A percentile compares a stretch with the other conserved stretches of the same genome.
These are phyloP conservation scores for Glossosoma conforme DNA, from an alignment of 1,140 invertebrate species.

Conservation along the genomic window DNA sequence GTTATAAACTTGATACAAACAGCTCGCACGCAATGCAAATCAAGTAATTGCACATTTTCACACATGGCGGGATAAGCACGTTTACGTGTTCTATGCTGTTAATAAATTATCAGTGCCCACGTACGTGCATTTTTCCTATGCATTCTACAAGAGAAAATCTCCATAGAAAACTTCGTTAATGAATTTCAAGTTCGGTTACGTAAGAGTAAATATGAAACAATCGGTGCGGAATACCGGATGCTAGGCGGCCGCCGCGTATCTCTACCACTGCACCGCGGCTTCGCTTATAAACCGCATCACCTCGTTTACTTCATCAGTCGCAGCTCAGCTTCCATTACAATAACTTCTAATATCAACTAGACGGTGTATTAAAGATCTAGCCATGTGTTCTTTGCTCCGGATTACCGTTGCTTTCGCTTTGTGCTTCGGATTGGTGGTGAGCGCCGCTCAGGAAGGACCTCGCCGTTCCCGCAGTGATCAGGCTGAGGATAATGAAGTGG, in stretches of 20 bases:
- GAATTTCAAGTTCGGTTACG: slow-evolving; percentile 51
- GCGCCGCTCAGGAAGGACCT: slow-evolving; percentile 37
- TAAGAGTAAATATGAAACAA: slow-evolving; percentile 50
- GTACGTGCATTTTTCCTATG: slow-evolving; percentile 41
- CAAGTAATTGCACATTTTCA: slow-evolving; percentile 37
- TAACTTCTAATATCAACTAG: slow-evolving; percentile 39
- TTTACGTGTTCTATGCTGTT: slow-evolving; percentile 23
- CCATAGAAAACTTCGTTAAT: slow-evolving; percentile 49
- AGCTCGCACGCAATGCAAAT: slow-evolving; percentile 36
- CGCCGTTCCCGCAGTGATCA: slow-evolving; percentile 44
- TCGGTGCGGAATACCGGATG: slow-evolving; percentile 53
- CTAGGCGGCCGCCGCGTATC: slow-evolving; percentile 41
- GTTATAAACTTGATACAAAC: too few species aligned
- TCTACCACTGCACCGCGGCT: slow-evolving; percentile 35
- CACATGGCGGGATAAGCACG: slow-evolving; percentile 30
- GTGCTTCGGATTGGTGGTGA: slow-evolving; percentile 37
- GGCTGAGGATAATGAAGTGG: slow-evolving; percentile 44
- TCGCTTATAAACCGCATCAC: slow-evolving; percentile 47
- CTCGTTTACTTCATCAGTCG: slow-evolving; percentile 40
- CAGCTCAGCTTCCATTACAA: slow-evolving; percentile 41
- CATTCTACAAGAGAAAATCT: slow-evolving; percentile 51
- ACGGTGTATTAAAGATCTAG: slow-evolving; percentile 35
- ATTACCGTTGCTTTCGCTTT: slow-evolving; percentile 42
- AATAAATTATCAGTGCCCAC: slow-evolving; percentile 16
- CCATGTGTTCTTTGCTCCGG: slow-evolving; percentile 45